phyloP scores from a whole-genome alignment of 2,113 vertebrate species.

The Panthera tigris region DNA sequence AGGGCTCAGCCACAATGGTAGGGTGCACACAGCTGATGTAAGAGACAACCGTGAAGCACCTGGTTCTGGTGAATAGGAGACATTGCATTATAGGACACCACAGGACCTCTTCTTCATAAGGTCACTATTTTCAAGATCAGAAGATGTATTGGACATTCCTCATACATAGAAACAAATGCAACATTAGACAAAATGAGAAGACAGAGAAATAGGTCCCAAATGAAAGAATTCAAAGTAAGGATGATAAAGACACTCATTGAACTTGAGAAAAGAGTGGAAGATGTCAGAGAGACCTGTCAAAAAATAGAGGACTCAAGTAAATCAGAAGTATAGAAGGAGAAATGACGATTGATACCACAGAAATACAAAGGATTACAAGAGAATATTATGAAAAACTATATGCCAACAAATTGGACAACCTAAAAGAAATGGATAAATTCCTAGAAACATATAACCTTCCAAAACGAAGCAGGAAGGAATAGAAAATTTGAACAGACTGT shows the following conservation, averaged over 20 bases:
- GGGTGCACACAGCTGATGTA: background rate
- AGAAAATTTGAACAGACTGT: background rate
- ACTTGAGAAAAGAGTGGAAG: background rate
- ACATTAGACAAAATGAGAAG: background rate
- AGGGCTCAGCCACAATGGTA: background rate
- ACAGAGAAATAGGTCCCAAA: background rate
- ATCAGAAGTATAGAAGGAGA: background rate
- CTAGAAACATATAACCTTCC: background rate
- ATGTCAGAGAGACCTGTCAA: background rate
- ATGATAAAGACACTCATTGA: background rate
- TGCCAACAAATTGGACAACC: background rate
- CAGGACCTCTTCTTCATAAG: background rate
- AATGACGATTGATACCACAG: background rate
- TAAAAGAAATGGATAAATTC: background rate
- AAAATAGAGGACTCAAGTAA: background rate
- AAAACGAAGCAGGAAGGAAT: background rate
- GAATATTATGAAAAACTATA: background rate
- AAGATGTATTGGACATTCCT: background rate
- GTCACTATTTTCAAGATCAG: background rate
- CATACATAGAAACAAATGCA: background rate
- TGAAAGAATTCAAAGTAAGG: background rate
- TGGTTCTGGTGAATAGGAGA: background rate
- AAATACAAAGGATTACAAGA: background rate
- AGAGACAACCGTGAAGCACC: background rate
- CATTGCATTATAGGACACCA: background rate